Evolutionary conservation across 2,113 vertebrate genomes (phyloP).

Genomic region (Cochlearius cochlearius): DNA sequence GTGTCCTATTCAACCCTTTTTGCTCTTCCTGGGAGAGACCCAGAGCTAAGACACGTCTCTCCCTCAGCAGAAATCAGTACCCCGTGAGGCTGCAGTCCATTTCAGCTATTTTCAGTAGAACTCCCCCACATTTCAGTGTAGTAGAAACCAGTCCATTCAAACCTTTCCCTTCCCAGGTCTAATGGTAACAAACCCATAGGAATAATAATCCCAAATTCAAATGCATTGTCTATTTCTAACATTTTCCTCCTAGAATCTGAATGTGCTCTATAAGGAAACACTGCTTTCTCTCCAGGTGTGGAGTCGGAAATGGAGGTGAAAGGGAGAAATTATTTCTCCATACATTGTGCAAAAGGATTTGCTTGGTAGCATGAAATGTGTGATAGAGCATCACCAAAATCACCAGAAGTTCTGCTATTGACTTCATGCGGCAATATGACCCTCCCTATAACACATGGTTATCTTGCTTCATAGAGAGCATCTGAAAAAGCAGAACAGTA

Average conservation of each 20-base stretch:
- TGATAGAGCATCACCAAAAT: background rate
- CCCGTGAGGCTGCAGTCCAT: background rate
- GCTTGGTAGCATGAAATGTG: background rate
- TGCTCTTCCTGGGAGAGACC: background rate
- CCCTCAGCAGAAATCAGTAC: background rate
- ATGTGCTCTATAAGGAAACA: background rate
- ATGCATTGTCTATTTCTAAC: background rate
- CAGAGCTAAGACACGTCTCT: background rate
- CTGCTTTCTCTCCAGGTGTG: background rate
- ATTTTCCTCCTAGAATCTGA: background rate
- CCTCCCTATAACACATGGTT: background rate
- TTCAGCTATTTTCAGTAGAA: background rate
- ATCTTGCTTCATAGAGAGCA: background rate
- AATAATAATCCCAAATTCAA: background rate
- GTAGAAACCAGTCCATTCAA: background rate
- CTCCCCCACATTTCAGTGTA: background rate
- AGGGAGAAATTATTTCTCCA: background rate
- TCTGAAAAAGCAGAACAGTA: background rate
- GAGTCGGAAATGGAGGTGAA: background rate
- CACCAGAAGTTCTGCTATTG: background rate
- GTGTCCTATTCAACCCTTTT: background rate
- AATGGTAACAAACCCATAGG: background rate
- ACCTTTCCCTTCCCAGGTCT: background rate
- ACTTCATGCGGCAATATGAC: background rate
- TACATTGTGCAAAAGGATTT: background rate